Evolutionary conservation across 2,113 vertebrate species (phyloP).

Genomic region (Mystacornis crossleyi): DNA sequence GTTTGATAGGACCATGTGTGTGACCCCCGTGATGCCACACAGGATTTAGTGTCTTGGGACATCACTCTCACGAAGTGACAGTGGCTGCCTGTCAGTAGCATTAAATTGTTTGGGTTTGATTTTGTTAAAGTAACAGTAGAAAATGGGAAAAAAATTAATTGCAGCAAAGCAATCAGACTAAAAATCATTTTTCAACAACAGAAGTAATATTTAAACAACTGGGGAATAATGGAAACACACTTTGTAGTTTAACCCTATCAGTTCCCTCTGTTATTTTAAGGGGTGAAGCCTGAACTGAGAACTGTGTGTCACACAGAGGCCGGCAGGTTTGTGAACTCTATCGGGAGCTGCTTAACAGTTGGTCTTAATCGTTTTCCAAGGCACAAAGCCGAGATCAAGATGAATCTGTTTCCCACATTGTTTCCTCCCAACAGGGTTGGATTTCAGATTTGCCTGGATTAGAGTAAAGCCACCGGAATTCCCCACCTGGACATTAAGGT

Average conservation of each 20-base stretch:
- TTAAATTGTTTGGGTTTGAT: background rate
- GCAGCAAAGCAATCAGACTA: background rate
- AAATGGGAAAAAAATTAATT: background rate
- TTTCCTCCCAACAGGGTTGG: slow-evolving; percentile 73
- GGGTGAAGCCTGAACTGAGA: slow-evolving; percentile 46
- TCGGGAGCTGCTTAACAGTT: slow-evolving; percentile 59
- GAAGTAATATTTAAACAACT: slow-evolving; percentile 34
- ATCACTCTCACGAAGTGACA: background rate
- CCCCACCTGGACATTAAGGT: slow-evolving; percentile 73
- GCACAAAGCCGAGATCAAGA: slow-evolving; percentile 70
- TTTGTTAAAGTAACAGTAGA: background rate
- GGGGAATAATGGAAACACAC: background rate
- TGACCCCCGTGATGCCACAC: background rate
- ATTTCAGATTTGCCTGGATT: slow-evolving; percentile 75
- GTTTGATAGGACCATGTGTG: slow-evolving; percentile 18
- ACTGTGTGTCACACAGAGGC: slow-evolving; percentile 58
- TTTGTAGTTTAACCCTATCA: slow-evolving; percentile 1
- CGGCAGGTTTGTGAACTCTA: slow-evolving; percentile 66
- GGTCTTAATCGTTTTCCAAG: slow-evolving; percentile 75
- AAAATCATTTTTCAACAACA: slow-evolving; percentile 8
- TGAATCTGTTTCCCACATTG: slow-evolving; percentile 76
- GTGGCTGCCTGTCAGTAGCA: background rate
- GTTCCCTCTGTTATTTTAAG: slow-evolving; percentile 62
- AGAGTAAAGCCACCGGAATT: slow-evolving; percentile 73
- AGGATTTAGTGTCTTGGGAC: background rate